These are phyloP conservation scores for Crioceris asparagi DNA, from an alignment of 2,888 invertebrate genomes.

Conservation along the genomic window DNA sequence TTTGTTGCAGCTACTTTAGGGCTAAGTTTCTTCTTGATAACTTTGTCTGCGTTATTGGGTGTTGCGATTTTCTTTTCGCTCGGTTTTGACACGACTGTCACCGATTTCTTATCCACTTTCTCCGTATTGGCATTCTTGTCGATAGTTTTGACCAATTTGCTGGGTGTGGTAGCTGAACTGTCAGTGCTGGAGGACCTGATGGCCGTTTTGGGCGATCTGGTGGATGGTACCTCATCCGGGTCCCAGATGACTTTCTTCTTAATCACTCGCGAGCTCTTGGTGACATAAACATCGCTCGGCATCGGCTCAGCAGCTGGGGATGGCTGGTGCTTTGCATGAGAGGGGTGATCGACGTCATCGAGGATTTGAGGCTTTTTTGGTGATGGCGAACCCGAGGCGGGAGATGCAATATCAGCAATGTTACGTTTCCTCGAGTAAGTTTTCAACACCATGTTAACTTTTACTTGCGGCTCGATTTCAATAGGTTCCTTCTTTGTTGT, in stretches of 20 bases:
- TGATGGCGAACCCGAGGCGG: constrained; percentile 12
- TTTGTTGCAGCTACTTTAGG: neutral
- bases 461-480: constrained; percentile 29
- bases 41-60: too few relatives aligned
- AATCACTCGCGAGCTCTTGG: constrained; percentile 46
- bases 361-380: constrained; percentile 5
- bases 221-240: constrained; percentile 46
- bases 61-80: constrained; percentile 18
- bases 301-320: too few relatives aligned
- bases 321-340: neutral
- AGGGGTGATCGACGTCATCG: neutral
- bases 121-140: constrained; percentile 13
- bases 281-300: constrained; percentile 30
- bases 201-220: constrained; percentile 14
- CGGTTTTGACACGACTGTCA: constrained; percentile 4
- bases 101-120: constrained; percentile 10
- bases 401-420: constrained; percentile 21
- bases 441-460: constrained; percentile 30
- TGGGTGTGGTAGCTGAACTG: constrained; percentile 8
- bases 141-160: constrained; percentile 5
- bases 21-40: neutral
- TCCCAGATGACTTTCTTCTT: constrained; percentile 68
- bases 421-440: constrained; percentile 36
- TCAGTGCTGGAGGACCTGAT: constrained; percentile 13
- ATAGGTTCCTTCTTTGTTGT: constrained; percentile 12